Evolutionary conservation across 2,888 invertebrate species (phyloP), one percentile per base, ranked within the genome.

Genomic region (Ceramica pisi): DNA sequence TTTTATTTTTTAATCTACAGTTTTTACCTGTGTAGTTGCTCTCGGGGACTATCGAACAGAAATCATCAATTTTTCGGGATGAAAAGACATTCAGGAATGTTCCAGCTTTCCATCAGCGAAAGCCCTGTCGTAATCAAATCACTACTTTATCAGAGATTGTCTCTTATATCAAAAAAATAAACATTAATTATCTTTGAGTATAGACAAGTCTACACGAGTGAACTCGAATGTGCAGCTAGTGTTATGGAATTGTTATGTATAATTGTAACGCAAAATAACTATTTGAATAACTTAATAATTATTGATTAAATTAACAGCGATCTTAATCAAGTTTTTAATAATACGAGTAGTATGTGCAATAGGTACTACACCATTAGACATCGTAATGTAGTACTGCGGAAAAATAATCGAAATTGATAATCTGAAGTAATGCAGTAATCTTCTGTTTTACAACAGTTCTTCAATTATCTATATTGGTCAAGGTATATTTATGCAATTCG

Each of bases 391-490:
- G 26, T 26, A 6, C 48, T 81, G n/a, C n/a, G n/a, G n/a, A n/a
- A n/a, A 46, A 63, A 12, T 62, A 63, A 76, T 77, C 67, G 50
- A 56, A 31, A 31, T n/a, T 46, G 66, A 71, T 80, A 65, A 78
- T 77, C 71, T 67, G 38, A 46, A 76, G 26, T 2, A 59, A 59
- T 51, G n/a, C 4, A 63, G 26, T 81, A 81, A 81, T 80, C 64
- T 71, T 62, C 55, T 59, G 46, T 78, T 62, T 67, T 77, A 41
- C 67, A 67, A 71, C 57, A 67, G 71, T 66, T 75, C 62, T 79
- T 71, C 61, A 66, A 46, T 66, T 72, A 80, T 80, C 70, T 75
- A 70, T 82, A 51, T 68, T 56, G 79, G 76, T 68, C 83, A 84
- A 82, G 84, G 83, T 16, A 61, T 10, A n/a, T 12, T 75, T 75